A percentile compares a stretch with the other conserved stretches of the same genome.
phyloP scores from a whole-genome alignment of 2,888 invertebrate genomes.

The Allygus modestus region DNA sequence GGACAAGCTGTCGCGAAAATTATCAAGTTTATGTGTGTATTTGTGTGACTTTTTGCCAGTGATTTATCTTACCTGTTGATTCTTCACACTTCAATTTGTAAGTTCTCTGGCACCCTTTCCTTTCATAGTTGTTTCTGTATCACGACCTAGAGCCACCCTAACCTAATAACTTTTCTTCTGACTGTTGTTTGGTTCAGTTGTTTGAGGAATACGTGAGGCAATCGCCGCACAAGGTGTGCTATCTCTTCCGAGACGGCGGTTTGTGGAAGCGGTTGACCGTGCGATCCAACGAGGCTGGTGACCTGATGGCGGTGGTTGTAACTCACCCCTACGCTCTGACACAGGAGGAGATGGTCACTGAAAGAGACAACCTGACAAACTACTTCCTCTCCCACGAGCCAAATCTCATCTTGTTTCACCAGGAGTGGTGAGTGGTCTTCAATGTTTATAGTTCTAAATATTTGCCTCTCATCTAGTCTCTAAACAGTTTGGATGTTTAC shows the following conservation, averaged over 20 bases:
- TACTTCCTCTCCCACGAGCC: conserved; percentile 76
- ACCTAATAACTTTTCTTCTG: no score
- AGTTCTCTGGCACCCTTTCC: no score
- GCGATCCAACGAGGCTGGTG: conserved; percentile 78
- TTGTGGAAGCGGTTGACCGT: conserved; percentile 77
- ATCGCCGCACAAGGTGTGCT: conserved; percentile 85
- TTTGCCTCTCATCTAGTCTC: no score
- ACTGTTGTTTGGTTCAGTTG: no score
- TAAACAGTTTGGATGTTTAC: no score
- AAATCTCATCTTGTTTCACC: conserved; percentile 15
- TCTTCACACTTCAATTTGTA: no score
- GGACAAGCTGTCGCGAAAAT: no score
- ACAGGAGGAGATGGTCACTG: conserved; percentile 79
- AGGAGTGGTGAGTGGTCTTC: conserved; percentile 74
- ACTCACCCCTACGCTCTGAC: conserved; percentile 76
- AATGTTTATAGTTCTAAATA: neutral
- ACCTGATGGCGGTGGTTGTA: conserved; percentile 90
- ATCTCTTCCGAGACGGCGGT: conserved; percentile 83
- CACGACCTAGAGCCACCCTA: no score
- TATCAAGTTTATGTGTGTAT: no score
- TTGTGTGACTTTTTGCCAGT: no score
- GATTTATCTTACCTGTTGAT: no score
- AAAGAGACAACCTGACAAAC: conserved; percentile 81
- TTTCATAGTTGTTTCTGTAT: no score
- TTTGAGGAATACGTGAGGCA: conserved; percentile 85